Base-by-base conservation (phyloP, 1,140 invertebrate genomes). In the Parapsyche elsis region DNA sequence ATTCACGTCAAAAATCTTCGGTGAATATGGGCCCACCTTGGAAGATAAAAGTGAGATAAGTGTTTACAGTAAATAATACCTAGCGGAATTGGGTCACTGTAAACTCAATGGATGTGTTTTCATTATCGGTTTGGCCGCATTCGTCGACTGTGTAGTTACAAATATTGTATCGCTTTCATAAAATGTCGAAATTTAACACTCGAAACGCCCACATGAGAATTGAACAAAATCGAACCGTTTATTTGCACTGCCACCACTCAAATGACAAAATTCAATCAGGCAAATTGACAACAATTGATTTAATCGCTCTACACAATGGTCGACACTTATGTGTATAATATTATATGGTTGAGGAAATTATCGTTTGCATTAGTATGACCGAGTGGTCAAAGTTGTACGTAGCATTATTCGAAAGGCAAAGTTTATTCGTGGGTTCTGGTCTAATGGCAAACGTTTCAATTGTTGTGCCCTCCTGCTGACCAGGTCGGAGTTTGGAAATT, bases 401-500 rank as follows among this genome's bases (percentile, higher is more conserved):
- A 7, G 30, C 30, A 38, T 38, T 38, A 38, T 38, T 38, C 57
- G 16, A 61, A 61, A 61, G 57, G 16, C 57, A 21, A 61, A 61
- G 57, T 61, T 21, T 21, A 21, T 61, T 16, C 16, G 12, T 2
- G 16, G 49, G 49, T 53, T 53, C 16, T 16, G 49, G 49, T 61
- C 57, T 21, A 19, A 53, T 53, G 49, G 57, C 57, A 21, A 61
- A 67, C 64, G 24, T 67, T 67, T 67, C 64, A 67, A 67, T 67
- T 67, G 64, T 67, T 61, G 57, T 19, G 30, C 30, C 30, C 30
- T 38, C 30, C 30, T 7, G 30, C 57, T 21, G 57, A 53, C 24
- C 10, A 21, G 21, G 24, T 10, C 23, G 12, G 67, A 75, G 49
- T 75, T 75, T 46, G 73, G 19, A 75, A 59, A 75, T 75, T 75